Evolutionary conservation across 2,113 vertebrate genomes (phyloP), one percentile per base, ranked within the genome.

Genomic region (Phylloscopus trochilus): DNA sequence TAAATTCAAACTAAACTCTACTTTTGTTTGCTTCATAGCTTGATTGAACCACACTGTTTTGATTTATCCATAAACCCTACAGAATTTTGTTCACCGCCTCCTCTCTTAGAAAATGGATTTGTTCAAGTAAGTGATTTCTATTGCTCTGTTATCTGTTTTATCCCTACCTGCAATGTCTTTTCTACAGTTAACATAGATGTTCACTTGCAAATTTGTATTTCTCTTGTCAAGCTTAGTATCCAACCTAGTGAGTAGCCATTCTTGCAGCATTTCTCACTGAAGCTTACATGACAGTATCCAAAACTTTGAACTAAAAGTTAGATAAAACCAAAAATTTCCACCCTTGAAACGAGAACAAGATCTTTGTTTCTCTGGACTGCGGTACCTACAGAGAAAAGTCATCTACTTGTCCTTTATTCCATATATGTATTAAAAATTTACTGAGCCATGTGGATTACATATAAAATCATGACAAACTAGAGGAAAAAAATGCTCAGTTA

Each of bases 1-100:
- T 74, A 66, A 86, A 96, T 83, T 86, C 27, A 83, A 59, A 84
- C 30, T 64, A 70, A 86, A 63, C 35, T 5, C 1, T 67, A 66
- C 46, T 84, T 96, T 83, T 70, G 19, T 95, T 95, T 95, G 23
- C 47, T 84, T 97, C 77, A 55, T 92, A 99, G 99, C 78, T 97
- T 96, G 73, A 98, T 99, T 93, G 99, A 99, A 88, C 99, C 99
- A 46, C 99, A 99, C 81, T 99, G 99, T 87, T 99, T 99, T 97
- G 95, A 98, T 95, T 94, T 98, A 82, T 97, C 98, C 43, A 31
- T 97, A 51, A 89, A 90, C 30, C 98, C 98, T 66, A 98, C 96
- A 39, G 97, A 98, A 92, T 98, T 96, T 80, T 99, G 99, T 83
- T 95, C 98, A 46, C 28, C 93, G 37, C 99, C 99, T 77, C 99